These are phyloP conservation scores for Melangyna quadrimaculata DNA, from an alignment of 2,888 invertebrate species.

Conservation along the genomic window DNA sequence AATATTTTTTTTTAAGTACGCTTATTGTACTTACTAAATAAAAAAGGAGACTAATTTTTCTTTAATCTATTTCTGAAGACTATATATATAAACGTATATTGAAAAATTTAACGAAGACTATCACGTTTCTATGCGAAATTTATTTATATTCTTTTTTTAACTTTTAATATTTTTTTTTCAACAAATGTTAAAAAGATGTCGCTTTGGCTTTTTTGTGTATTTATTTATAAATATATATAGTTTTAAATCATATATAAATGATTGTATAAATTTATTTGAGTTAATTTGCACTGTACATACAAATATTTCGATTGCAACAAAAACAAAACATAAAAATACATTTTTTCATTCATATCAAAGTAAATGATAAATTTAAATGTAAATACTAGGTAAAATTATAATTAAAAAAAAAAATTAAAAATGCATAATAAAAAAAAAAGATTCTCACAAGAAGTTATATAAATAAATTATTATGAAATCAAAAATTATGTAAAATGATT, in stretches of 20 bases:
- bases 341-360: constrained; percentile 62
- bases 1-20: constrained; percentile 56
- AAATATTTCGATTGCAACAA: constrained; percentile 52
- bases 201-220: constrained; percentile 49
- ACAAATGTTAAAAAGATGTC: constrained; percentile 60
- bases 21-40: constrained; percentile 66
- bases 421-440: constrained; percentile 2
- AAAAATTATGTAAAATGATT: background rate
- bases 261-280: background rate
- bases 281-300: constrained; percentile 64
- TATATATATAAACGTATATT: constrained; percentile 44
- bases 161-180: background rate
- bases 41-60: constrained; percentile 65
- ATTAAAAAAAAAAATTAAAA: constrained; percentile 16
- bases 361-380: constrained; percentile 57
- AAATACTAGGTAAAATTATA: constrained; percentile 61
- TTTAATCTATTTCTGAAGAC: constrained; percentile 65
- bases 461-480: background rate
- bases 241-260: background rate
- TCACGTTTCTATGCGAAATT: constrained; percentile 63
- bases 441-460: constrained; percentile 28
- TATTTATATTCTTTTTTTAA: constrained; percentile 8
- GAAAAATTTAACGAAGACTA: constrained; percentile 69
- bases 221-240: background rate
- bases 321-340: background rate